These are phyloP conservation scores for Syritta pipiens DNA, from an alignment of 2,888 invertebrate species.

Conservation along the genomic window DNA sequence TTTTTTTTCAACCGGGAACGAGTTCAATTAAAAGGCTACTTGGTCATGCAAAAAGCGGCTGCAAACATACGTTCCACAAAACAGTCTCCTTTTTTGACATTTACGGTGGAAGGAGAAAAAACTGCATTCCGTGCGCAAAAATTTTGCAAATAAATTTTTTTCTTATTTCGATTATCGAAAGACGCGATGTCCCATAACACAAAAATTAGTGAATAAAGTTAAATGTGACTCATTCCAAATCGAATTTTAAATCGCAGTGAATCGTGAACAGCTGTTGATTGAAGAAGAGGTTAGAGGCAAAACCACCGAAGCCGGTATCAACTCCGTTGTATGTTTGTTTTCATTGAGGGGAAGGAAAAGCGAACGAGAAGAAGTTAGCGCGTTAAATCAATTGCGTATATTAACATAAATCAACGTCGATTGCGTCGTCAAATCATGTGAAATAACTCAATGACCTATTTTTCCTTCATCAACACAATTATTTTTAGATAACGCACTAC, in stretches of 20 bases:
- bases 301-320: no score
- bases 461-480: slow-evolving; percentile 21
- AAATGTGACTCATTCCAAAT: neutral
- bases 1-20: neutral
- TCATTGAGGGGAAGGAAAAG: neutral
- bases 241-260: neutral
- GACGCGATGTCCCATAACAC: neutral
- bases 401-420: slow-evolving; percentile 16
- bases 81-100: slow-evolving; percentile 26
- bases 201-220: neutral
- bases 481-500: slow-evolving; percentile 54
- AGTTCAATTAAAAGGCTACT: neutral
- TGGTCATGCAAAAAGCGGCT: slow-evolving; percentile 56
- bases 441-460: slow-evolving; percentile 45
- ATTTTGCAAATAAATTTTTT: neutral
- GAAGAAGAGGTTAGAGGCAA: slow-evolving; percentile 2
- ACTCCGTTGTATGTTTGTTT: no score
- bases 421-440: slow-evolving; percentile 6
- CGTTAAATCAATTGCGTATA: slow-evolving; percentile 12
- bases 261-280: neutral
- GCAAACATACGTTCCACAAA: slow-evolving; percentile 55
- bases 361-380: slow-evolving; percentile 1
- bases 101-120: slow-evolving; percentile 19
- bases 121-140: slow-evolving; percentile 19
- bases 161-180: no score